These are phyloP conservation scores for Eurystomus glaucurus DNA, from an alignment of 2,797 vertebrate genomes.

Conservation along the genomic window DNA sequence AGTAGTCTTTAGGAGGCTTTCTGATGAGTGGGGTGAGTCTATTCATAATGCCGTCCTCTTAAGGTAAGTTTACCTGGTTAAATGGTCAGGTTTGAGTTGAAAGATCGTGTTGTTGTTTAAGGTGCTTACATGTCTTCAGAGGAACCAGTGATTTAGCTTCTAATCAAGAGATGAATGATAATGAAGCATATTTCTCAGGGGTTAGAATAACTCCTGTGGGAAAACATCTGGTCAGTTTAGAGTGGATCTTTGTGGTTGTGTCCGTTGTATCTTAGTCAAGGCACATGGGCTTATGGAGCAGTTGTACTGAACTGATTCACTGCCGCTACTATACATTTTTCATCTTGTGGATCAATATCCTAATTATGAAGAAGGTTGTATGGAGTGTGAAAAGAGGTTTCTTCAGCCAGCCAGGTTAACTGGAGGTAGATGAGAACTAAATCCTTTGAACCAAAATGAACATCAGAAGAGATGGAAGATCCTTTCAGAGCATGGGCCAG, in stretches of 20 bases:
- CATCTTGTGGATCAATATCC: rapidly evolving
- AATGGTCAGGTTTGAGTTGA: not conserved
- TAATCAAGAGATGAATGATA: not conserved
- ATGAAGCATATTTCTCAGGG: not conserved
- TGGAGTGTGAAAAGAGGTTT: not conserved
- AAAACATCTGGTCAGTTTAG: not conserved
- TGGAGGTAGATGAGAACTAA: not conserved
- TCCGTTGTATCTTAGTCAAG: rapidly evolving
- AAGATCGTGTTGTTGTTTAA: not conserved
- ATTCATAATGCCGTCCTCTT: not conserved
- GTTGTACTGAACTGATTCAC: not conserved
- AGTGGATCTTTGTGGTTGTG: not conserved
- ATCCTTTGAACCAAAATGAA: not conserved
- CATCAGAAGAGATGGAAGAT: not conserved
- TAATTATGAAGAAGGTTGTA: not conserved
- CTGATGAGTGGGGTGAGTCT: not conserved
- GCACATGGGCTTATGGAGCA: not conserved
- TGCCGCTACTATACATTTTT: rapidly evolving
- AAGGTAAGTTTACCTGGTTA: not conserved
- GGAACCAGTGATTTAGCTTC: not conserved
- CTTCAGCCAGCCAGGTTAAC: not conserved
- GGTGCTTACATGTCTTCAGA: not conserved
- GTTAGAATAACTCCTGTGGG: not conserved
- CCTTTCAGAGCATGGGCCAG: rapidly evolving
- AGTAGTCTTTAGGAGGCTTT: rapidly evolving